Evolutionary conservation across 92 coral and sea anemone genomes (phyloP).

Genomic region (Epizoanthus ramosus): DNA sequence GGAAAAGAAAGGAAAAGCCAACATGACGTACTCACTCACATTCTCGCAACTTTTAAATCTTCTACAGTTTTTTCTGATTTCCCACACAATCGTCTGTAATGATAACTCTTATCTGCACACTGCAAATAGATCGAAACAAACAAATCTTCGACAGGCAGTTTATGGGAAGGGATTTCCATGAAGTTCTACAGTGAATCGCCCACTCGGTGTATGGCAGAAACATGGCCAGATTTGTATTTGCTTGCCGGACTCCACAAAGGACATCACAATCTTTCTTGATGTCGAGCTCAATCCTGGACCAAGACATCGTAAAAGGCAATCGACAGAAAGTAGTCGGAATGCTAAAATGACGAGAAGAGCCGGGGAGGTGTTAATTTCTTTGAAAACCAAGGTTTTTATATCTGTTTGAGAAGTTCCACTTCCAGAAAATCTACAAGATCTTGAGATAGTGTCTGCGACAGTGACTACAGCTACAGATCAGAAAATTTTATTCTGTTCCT

Average conservation of each 20-base stretch:
- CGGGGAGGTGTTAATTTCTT: conserved; percentile 64
- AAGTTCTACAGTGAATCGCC: not conserved
- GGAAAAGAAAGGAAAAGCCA: too few relatives aligned
- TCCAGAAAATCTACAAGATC: conserved; percentile 37
- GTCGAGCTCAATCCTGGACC: not conserved
- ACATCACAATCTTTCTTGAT: not conserved
- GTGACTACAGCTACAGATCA: conserved; percentile 42
- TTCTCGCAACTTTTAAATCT: too few relatives aligned
- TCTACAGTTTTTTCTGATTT: too few relatives aligned
- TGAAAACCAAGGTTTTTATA: conserved; percentile 50
- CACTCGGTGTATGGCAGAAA: conserved; percentile 1
- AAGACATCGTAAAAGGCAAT: not conserved
- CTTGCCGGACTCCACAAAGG: not conserved
- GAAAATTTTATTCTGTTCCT: conserved; percentile 21
- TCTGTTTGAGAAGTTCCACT: conserved; percentile 50
- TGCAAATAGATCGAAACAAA: not conserved
- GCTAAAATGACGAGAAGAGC: conserved; percentile 14
- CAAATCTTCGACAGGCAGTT: too few relatives aligned
- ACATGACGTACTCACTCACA: too few relatives aligned
- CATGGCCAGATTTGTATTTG: not conserved
- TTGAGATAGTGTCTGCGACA: conserved; percentile 48
- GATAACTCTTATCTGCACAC: not conserved
- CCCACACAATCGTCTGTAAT: too few relatives aligned
- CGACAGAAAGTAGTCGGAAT: too few relatives aligned
- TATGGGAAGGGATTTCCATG: too few relatives aligned